Base-by-base conservation (phyloP, 1,140 invertebrate genomes). In the Neotoxoptera formosana region DNA sequence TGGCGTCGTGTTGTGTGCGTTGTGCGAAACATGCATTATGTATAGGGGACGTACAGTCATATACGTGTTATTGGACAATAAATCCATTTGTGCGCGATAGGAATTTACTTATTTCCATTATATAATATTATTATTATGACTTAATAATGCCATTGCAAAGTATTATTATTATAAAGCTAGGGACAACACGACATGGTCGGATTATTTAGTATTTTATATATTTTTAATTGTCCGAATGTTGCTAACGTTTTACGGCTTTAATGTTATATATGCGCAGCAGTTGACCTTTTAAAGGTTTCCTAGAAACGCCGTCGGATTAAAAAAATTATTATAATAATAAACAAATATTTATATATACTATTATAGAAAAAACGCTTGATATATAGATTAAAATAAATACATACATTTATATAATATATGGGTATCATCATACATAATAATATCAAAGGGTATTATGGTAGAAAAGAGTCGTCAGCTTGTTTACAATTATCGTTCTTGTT, bases 141-240 rank as follows among this genome's bases (percentile, higher is more conserved):
- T 53, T 93, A 83, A 92, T 48, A 84, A 93, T 60, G 51, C 25
- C 48, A 84, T 48, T 51, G 30, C n/a, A 56, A n/a, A n/a, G n/a
- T 41, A 41, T 41, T 41, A 41, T 41, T 45, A 45, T 36, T 83
- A 83, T 36, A 83, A 36, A 36, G 30, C 30, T 6, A 21, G n/a
- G 45, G 36, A 81, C 90, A 48, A 91, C 90, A 81, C n/a, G 45
- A 48, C 90, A 92, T 23, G 14, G 67, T 36, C 60, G 34, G n/a
- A 92, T 83, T 93, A 93, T 86, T 93, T 86, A 51, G 7, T 34
- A 93, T 86, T 53, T 93, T 84, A 93, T 93, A 86, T n/a, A 45
- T 56, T 93, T 93, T 93, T 84, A 93, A 93, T 56, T 41, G 21
- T n/a, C 30, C 34, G 34, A 86, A 83, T 47, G 48, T 45, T 67